Percentiles rank a stretch among this genome's conserved stretches.
Evolutionary conservation across 2,888 invertebrate species (phyloP).

Genomic region (Andrena bicolor): DNA sequence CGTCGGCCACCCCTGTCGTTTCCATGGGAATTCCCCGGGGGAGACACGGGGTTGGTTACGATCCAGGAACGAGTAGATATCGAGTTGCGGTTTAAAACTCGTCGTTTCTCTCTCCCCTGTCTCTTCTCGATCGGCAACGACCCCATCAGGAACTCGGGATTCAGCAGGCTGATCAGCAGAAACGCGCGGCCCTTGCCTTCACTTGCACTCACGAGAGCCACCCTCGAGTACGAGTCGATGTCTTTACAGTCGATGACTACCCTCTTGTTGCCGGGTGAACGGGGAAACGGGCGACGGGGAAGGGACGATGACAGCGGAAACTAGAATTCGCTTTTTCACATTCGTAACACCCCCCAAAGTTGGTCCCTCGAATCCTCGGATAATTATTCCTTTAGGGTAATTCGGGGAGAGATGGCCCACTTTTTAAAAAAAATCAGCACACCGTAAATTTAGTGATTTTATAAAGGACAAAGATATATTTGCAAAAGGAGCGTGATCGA

Average conservation of each 20-base stretch:
- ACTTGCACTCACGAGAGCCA: slow-evolving; percentile 68
- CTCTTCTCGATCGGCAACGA: slow-evolving; percentile 67
- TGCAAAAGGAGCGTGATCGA: no score
- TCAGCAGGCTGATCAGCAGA: slow-evolving; percentile 83
- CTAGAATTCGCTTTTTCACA: slow-evolving; percentile 39
- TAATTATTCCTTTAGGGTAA: no score
- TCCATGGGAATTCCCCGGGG: slow-evolving; percentile 73
- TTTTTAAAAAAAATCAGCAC: no score
- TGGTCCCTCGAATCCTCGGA: no score
- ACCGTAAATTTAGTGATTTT: no score
- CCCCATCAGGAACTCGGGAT: slow-evolving; percentile 77
- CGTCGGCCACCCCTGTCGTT: slow-evolving; percentile 69
- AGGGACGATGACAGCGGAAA: slow-evolving; percentile 34
- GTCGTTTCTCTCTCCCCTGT: slow-evolving; percentile 70
- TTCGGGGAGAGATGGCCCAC: no score
- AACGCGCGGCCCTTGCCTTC: slow-evolving; percentile 72
- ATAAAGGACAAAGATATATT: no score
- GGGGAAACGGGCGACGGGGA: background rate
- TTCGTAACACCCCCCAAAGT: background rate
- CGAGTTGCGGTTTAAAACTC: slow-evolving; percentile 83
- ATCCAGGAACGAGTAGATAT: slow-evolving; percentile 81
- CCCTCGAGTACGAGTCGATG: slow-evolving; percentile 65
- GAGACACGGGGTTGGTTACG: slow-evolving; percentile 73
- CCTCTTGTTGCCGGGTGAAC: slow-evolving; percentile 38
- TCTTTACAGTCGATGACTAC: slow-evolving; percentile 67